Evolutionary conservation across 2,797 vertebrate genomes (phyloP).

Genomic region (Ptychadena robeensis): DNA sequence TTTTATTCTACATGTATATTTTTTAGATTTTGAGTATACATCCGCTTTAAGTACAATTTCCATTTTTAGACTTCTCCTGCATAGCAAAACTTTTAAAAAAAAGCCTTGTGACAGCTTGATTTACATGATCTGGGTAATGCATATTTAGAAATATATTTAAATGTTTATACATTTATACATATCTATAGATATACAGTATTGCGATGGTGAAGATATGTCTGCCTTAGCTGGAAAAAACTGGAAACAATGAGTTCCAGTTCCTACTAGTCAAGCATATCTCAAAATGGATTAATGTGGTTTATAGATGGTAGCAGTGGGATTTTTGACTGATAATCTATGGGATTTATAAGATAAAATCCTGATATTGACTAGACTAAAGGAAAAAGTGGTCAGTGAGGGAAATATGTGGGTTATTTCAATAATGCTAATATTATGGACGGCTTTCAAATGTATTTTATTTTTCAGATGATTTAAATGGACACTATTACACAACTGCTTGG

Average conservation of each 20-base stretch:
- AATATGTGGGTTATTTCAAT: slow-evolving; percentile 52
- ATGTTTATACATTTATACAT: no score
- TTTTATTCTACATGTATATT: no score
- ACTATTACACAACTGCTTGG: slow-evolving; percentile 38
- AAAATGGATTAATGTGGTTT: not conserved
- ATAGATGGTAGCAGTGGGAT: slow-evolving; percentile 18
- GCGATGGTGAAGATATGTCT: not conserved
- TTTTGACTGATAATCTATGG: slow-evolving; percentile 4
- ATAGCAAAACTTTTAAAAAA: no score
- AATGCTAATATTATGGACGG: slow-evolving; percentile 58
- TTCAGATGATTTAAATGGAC: slow-evolving; percentile 42
- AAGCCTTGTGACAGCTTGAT: no score
- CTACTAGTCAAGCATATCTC: not conserved
- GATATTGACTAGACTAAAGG: slow-evolving; percentile 1
- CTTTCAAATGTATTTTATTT: slow-evolving; percentile 52
- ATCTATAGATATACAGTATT: no score
- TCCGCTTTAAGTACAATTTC: no score
- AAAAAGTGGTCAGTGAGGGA: slow-evolving; percentile 36
- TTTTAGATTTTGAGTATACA: no score
- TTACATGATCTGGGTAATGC: no score
- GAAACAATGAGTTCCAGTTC: not conserved
- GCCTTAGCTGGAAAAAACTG: not conserved
- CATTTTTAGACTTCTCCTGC: no score
- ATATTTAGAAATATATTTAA: no score
- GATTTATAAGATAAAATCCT: slow-evolving; percentile 39